Evolutionary conservation across 2,797 vertebrate genomes (phyloP).

Genomic region (Vireo griseus): DNA sequence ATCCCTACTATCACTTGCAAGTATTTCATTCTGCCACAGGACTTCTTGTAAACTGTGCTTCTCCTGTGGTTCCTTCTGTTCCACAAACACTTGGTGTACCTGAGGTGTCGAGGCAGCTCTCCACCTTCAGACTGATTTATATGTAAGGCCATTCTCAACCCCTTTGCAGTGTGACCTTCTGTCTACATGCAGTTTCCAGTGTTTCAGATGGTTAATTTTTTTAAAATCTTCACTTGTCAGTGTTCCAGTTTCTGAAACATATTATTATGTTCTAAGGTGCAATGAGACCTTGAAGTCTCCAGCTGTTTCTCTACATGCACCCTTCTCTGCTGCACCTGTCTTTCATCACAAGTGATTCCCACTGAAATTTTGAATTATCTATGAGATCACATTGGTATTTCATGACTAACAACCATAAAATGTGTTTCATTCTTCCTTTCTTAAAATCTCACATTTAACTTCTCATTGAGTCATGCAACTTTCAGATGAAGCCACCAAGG

Average conservation of each 20-base stretch:
- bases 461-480: background rate
- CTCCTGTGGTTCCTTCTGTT: background rate
- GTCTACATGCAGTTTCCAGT: background rate
- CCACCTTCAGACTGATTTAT: background rate
- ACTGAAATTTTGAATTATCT: background rate
- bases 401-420: background rate
- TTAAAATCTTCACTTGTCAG: background rate
- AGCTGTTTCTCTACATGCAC: background rate
- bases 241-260: background rate
- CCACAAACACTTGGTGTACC: background rate
- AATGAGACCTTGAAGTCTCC: background rate
- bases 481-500: background rate
- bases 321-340: background rate
- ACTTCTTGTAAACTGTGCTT: background rate
- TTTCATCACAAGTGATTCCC: background rate
- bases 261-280: background rate
- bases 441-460: background rate
- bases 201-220: background rate
- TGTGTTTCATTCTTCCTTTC: background rate
- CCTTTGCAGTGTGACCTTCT: background rate
- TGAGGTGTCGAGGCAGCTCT: rapidly evolving
- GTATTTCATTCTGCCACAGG: background rate
- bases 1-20: background rate
- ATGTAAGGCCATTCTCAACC: background rate
- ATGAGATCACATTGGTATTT: background rate